A percentile compares a stretch with the other conserved stretches of the same genome.
These are phyloP conservation scores for Monoplex corrugatus DNA, from an alignment of 2,888 invertebrate species.

Conservation along the genomic window DNA sequence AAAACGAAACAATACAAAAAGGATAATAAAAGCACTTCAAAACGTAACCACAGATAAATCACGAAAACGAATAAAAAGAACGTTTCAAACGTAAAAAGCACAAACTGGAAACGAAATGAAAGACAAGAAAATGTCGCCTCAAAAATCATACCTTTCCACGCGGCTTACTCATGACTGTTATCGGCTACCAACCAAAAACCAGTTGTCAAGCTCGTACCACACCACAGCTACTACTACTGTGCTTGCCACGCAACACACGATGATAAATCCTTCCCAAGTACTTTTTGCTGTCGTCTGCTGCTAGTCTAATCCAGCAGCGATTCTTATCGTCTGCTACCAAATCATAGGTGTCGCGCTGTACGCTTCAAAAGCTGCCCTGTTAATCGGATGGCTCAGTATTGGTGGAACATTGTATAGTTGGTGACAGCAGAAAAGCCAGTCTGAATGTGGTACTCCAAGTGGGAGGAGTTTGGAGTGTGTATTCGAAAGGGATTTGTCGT, in stretches of 20 bases:
- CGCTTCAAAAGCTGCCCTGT: too few species aligned
- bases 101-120: background rate
- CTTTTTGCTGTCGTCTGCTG: conserved; percentile 25
- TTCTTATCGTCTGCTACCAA: conserved; percentile 23
- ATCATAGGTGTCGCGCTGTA: conserved; percentile 36
- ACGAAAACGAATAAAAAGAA: background rate
- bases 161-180: conserved; percentile 29
- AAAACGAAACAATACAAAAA: background rate
- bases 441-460: too few species aligned
- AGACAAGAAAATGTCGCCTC: background rate
- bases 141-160: background rate
- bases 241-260: background rate
- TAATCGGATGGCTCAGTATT: too few species aligned
- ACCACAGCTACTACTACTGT: too few species aligned
- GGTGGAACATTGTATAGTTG: too few species aligned
- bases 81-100: too few species aligned
- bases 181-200: too few species aligned
- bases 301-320: background rate
- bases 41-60: background rate
- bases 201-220: too few species aligned
- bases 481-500: too few species aligned
- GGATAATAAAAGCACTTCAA: background rate
- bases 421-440: too few species aligned
- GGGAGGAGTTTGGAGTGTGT: too few species aligned
- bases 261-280: background rate